Conservation (phyloP, 37 sponge, comb jelly and placozoan genomes). For the Ephydatia muelleri region DNA sequence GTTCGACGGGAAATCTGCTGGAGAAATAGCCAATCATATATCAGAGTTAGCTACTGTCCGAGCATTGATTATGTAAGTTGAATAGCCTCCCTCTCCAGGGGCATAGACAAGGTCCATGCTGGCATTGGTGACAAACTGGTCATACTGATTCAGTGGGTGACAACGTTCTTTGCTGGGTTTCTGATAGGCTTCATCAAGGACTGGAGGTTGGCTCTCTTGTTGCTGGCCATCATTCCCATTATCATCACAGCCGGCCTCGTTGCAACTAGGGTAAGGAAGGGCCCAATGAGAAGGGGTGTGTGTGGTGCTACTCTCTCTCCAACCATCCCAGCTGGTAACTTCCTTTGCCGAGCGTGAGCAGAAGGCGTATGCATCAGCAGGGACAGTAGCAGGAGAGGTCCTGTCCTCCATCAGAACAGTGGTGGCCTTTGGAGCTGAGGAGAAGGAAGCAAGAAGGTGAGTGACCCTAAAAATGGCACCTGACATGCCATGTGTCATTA, state of each 20-base stretch:
- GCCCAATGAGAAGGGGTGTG: not conserved
- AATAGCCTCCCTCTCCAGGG: slow-evolving; percentile 18
- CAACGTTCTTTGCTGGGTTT: slow-evolving; percentile 39
- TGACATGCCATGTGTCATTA: not conserved
- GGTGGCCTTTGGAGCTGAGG: slow-evolving; percentile 85
- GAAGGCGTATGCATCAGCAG: slow-evolving; percentile 90
- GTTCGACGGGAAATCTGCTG: slow-evolving; percentile 65
- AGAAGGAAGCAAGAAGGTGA: slow-evolving; percentile 55
- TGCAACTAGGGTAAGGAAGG: not conserved
- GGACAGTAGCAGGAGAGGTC: slow-evolving; percentile 86
- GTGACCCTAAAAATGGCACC: no score
- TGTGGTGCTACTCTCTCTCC: not conserved
- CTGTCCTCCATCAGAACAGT: slow-evolving; percentile 89
- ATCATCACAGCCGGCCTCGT: slow-evolving; percentile 21
- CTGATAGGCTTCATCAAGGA: slow-evolving; percentile 35
- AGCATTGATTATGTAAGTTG: not conserved
- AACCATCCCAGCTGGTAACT: slow-evolving; percentile 47
- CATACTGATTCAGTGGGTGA: slow-evolving; percentile 26
- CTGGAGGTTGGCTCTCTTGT: slow-evolving; percentile 41
- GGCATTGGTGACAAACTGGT: slow-evolving; percentile 58
- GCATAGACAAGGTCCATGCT: slow-evolving; percentile 35
- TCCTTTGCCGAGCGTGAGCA: slow-evolving; percentile 71
- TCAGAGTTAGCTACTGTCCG: slow-evolving; percentile 26
- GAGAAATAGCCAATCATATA: slow-evolving; percentile 50
- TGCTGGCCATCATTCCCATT: slow-evolving; percentile 42